Conservation (phyloP, 2,797 vertebrate species). For the Mus spretus region DNA sequence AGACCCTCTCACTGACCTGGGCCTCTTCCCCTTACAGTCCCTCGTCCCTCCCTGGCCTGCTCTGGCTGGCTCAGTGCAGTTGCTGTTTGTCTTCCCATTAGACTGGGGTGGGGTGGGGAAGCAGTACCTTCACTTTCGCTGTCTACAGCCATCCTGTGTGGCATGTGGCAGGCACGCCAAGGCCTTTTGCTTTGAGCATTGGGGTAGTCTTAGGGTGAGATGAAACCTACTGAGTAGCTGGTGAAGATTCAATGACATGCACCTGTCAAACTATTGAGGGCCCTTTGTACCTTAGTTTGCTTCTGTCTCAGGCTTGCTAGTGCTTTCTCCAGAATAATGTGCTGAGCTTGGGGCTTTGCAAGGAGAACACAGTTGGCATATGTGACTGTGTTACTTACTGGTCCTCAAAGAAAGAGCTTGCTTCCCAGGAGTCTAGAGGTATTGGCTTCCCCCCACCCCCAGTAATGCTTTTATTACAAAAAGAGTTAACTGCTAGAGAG, state of each 20-base stretch:
- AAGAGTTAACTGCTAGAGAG: neutral
- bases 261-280: no score
- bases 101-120: neutral
- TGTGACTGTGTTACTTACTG: neutral
- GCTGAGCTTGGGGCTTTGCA: neutral
- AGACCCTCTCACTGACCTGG: neutral
- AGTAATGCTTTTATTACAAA: neutral
- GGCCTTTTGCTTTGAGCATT: neutral
- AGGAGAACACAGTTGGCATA: no score
- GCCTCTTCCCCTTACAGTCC: neutral
- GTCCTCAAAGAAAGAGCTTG: neutral
- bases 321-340: neutral
- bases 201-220: neutral
- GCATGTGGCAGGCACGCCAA: accelerated
- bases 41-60: neutral
- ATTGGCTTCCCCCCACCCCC: neutral
- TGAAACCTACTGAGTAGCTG: neutral
- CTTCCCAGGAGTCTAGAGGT: neutral
- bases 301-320: neutral
- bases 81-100: neutral
- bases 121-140: neutral
- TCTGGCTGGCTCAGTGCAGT: neutral
- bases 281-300: neutral
- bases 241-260: neutral
- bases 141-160: neutral